phyloP scores from a whole-genome alignment of 2,888 invertebrate species.

The Mythimna pallens region DNA sequence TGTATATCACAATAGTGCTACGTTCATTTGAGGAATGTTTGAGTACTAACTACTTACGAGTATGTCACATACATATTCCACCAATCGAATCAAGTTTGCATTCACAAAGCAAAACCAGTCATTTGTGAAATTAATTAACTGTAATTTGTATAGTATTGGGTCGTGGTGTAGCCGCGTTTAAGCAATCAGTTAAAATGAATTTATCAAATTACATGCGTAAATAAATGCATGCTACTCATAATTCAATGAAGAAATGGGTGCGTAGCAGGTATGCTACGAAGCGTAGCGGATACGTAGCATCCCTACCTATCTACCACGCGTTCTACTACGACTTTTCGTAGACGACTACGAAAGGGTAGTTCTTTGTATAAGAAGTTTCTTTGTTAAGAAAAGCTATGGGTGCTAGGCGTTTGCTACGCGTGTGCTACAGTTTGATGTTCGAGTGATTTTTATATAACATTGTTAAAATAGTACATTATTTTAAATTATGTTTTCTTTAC shows the following conservation, averaged over 20 bases:
- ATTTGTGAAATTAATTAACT: not conserved
- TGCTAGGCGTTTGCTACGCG: conserved; percentile 8
- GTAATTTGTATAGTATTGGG: not conserved
- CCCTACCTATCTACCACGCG: conserved; percentile 25
- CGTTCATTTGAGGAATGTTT: not conserved
- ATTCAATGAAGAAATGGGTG: not conserved
- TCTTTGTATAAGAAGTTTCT: conserved; percentile 14
- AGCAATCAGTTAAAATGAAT: not conserved
- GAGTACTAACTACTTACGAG: not conserved
- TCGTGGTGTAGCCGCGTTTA: no score
- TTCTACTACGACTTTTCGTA: conserved; percentile 36
- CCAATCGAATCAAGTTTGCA: not conserved
- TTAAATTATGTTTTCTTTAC: no score
- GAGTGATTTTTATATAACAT: not conserved
- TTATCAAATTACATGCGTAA: not conserved
- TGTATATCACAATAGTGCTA: not conserved
- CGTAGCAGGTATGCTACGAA: conserved; percentile 5
- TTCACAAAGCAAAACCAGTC: not conserved
- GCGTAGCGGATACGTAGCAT: conserved; percentile 18
- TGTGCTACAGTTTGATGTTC: not conserved
- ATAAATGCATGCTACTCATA: not conserved
- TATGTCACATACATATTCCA: not conserved
- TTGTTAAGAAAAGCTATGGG: not conserved
- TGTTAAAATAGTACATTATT: no score
- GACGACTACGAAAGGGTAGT: conserved; percentile 32